These are phyloP conservation scores for Planiliza haematocheilus DNA, from an alignment of 2,113 vertebrate genomes.

Conservation along the genomic window DNA sequence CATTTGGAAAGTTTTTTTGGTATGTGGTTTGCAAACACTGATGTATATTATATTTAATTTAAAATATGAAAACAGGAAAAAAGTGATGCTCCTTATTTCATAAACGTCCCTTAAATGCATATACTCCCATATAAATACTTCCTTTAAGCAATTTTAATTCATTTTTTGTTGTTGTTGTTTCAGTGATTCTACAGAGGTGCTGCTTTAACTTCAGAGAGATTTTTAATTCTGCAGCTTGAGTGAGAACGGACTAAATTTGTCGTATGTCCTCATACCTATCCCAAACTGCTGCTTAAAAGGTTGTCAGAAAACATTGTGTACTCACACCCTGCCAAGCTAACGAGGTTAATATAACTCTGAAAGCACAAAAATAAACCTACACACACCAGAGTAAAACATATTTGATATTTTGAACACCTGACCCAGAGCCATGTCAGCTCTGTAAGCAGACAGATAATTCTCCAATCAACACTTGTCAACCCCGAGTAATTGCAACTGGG, in stretches of 20 bases:
- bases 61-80: conserved; percentile 1
- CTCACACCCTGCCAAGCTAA: conserved; percentile 6
- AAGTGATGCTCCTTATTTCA: neutral
- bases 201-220: conserved; percentile 2
- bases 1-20: too few relatives aligned
- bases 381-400: conserved; percentile 42
- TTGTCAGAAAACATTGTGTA: conserved; percentile 6
- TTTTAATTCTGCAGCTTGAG: conserved; percentile 8
- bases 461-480: conserved; percentile 65
- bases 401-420: conserved; percentile 65
- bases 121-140: neutral
- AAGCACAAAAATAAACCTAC: conserved; percentile 22
- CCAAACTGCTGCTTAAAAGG: conserved; percentile 10
- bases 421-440: conserved; percentile 50
- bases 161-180: too few relatives aligned
- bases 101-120: neutral
- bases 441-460: conserved; percentile 66
- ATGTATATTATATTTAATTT: neutral
- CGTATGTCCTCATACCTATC: neutral
- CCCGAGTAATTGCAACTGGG: conserved; percentile 57
- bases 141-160: neutral
- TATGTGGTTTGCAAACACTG: too few relatives aligned
- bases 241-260: neutral
- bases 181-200: neutral
- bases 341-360: conserved; percentile 19